Conservation (phyloP, 2,113 vertebrate genomes). For the Chrysemys picta region DNA sequence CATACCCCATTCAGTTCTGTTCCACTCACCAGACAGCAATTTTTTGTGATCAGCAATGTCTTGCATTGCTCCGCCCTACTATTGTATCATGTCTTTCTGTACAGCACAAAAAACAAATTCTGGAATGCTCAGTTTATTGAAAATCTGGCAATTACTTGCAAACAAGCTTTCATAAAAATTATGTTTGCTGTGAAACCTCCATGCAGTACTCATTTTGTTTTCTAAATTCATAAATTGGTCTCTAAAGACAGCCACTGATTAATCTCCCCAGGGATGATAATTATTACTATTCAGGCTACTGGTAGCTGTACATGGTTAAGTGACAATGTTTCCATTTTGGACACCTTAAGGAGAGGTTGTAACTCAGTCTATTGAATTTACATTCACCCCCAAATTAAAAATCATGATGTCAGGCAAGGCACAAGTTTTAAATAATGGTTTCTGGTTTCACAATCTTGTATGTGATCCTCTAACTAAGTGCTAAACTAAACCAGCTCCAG, state of each 20-base stretch:
- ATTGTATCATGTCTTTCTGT: not conserved
- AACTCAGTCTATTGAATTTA: not conserved
- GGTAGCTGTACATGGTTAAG: not conserved
- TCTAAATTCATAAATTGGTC: not conserved
- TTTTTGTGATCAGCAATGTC: not conserved
- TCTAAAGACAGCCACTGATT: constrained; percentile 24
- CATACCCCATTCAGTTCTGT: not conserved
- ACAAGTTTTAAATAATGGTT: not conserved
- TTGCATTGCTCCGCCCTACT: not conserved
- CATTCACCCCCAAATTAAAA: not conserved
- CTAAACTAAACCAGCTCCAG: not conserved
- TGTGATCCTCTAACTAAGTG: not conserved
- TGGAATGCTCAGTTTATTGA: not conserved
- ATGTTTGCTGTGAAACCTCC: not conserved
- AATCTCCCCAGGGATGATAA: constrained; percentile 10
- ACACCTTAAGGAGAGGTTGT: constrained; percentile 4
- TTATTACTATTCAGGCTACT: constrained; percentile 5
- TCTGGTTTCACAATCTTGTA: not conserved
- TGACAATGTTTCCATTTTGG: constrained; percentile 15
- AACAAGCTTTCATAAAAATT: not conserved
- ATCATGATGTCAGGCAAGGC: not conserved
- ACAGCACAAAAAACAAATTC: not conserved
- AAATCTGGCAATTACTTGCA: not conserved
- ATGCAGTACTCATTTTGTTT: not conserved
- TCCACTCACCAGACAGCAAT: not conserved